Base-by-base conservation (phyloP, 2,888 invertebrate species). In the Phanerotoma sp. region DNA sequence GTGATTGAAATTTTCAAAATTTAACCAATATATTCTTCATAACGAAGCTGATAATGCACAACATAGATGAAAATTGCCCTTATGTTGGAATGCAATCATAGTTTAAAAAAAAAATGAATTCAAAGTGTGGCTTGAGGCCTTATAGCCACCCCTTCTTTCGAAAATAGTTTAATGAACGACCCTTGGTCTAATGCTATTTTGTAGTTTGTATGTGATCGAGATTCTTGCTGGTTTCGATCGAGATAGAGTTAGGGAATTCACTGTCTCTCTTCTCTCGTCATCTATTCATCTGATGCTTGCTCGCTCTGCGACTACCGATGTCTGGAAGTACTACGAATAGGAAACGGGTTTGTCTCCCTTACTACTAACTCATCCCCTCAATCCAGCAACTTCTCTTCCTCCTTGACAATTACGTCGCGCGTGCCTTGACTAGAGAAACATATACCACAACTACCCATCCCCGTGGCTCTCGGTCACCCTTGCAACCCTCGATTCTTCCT, bases 371-470 rank as follows among this genome's bases (percentile, higher is more conserved):
- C 44, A 35, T 15, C 33, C 42, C 50, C 58, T 51, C 40, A 52
- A 45, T 50, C 52, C 28, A 20, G 11, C 32, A 33, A 33, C 32
- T 42, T 44, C 37, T 45, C 37, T 51, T 58, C 73, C 72, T 66
- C 71, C 73, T 69, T 73, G 68, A 68, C 74, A 76, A 77, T 76
- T 77, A 77, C 75, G 75, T 63, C 54, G 74, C 71, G 69, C 76
- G 76, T 77, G 76, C 73, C 67, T 63, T 64, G 76, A 76, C 74
- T 77, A 58, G 66, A 62, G 69, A 74, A 75, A 70, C 69, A 59
- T 63, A 67, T 63, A 69, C 71, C 70, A 66, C 68, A 69, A 69
- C 69, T 62, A 69, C 62, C 58, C 47, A 50, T 50, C 54, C 49
- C 57, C 60, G 50, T 28, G 28, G 37, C 22, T 32, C 45, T 42